Evolutionary conservation across 2,797 vertebrate species (phyloP), one percentile per base, ranked within the genome.

Genomic region (Chiropotes sagulatus): DNA sequence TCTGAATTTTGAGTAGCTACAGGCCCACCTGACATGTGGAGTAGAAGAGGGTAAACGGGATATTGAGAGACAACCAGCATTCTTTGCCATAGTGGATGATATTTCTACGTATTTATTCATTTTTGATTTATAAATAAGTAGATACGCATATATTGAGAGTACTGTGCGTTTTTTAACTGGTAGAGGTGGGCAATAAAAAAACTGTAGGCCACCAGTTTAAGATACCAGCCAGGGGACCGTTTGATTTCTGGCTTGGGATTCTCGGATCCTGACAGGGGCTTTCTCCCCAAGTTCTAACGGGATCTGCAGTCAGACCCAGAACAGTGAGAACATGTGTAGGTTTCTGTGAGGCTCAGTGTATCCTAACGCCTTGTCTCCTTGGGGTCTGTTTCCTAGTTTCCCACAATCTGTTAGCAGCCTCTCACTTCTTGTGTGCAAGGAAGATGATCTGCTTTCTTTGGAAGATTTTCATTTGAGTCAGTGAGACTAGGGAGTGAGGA

Each of bases 401-500:
- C 67, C 15, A 7, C 44, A 4, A 54, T 19, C n/a, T 19, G 19
- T 54, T 33, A 7, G 20, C 3, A 81, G 4, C 24, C 19, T 72
- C 67, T 88, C 2, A 7, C 44, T 57, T n/a, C 61, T 39, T 12
- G 15, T 26, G 7, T 1, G 4, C 61, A 46, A 15, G 52, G 80
- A 82, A 70, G 30, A 70, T 2, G 17, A 7, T 46, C 50, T 96
- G 92, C 75, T 85, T 94, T 94, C 61, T 58, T 84, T 7, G 39
- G n/a, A 93, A 50, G 64, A 33, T 84, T 83, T 76, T 83, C 57
- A 2, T 39, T 54, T 88, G 48, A 46, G 90, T 50, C 28, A 44
- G 36, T 48, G 89, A 94, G 88, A 73, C 26, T 39, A 76, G 92
- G 87, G 94, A 91, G 57, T n/a, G 12, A 81, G 52, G 80, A 90